Conservation (phyloP, 2,797 vertebrate genomes). For the Nyctibius grandis region DNA sequence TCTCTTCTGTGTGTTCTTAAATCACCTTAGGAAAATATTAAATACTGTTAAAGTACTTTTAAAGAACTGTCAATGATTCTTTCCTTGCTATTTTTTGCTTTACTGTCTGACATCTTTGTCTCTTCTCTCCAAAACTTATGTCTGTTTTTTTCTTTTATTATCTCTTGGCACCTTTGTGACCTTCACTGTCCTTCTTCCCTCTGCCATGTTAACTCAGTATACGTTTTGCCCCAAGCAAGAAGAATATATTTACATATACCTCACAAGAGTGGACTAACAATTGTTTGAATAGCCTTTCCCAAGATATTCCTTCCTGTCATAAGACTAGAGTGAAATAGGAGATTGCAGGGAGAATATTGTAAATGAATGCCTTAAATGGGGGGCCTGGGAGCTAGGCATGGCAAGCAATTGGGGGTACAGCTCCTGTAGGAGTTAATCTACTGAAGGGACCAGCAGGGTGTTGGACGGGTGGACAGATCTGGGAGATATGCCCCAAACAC, state of each 20-base stretch:
- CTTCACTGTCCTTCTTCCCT: neutral
- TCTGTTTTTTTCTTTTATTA: neutral
- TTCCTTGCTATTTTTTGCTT: neutral
- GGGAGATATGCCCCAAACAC: neutral
- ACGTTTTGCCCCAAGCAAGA: neutral
- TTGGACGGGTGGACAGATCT: neutral
- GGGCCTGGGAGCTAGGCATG: neutral
- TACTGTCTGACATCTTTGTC: neutral
- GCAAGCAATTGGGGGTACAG: accelerated
- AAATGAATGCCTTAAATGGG: neutral
- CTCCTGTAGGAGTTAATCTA: neutral
- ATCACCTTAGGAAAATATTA: neutral
- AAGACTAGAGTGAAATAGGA: neutral
- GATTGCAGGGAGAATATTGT: neutral
- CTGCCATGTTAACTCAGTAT: neutral
- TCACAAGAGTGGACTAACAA: neutral
- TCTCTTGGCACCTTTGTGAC: neutral
- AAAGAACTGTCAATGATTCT: neutral
- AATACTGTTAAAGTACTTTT: neutral
- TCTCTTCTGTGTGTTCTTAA: neutral
- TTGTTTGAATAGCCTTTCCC: neutral
- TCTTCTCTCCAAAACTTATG: neutral
- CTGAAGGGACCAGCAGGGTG: too few species aligned
- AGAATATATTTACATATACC: neutral
- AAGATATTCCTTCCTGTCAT: neutral